Evolutionary conservation across 1,140 invertebrate genomes (phyloP).

Genomic region (Apis dorsata): DNA sequence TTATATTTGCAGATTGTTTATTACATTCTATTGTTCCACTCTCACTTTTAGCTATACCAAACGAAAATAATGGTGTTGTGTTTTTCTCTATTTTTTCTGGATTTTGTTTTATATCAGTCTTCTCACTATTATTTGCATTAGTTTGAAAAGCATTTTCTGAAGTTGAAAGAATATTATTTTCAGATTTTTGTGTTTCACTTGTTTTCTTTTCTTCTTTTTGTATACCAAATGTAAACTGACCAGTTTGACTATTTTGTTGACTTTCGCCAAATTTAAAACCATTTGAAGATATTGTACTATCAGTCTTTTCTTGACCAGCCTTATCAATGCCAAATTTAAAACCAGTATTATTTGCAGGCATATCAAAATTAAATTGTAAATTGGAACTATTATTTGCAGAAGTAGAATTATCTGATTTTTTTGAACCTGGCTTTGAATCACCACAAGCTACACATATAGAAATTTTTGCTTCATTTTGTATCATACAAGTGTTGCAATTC

Average conservation of each 20-base stretch:
- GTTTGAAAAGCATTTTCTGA: slow-evolving; percentile 17
- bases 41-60: slow-evolving; percentile 69
- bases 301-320: slow-evolving; percentile 54
- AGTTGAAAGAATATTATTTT: not conserved
- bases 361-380: slow-evolving; percentile 70
- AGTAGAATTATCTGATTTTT: slow-evolving; percentile 43
- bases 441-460: slow-evolving; percentile 82
- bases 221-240: slow-evolving; percentile 73
- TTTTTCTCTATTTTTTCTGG: slow-evolving; percentile 20
- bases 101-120: slow-evolving; percentile 21
- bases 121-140: slow-evolving; percentile 27
- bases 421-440: slow-evolving; percentile 76
- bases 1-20: slow-evolving; percentile 19
- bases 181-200: slow-evolving; percentile 27
- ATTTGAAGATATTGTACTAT: slow-evolving; percentile 47
- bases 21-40: slow-evolving; percentile 26
- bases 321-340: slow-evolving; percentile 80
- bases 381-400: slow-evolving; percentile 58
- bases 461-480: slow-evolving; percentile 80
- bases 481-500: slow-evolving; percentile 83
- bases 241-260: slow-evolving; percentile 35
- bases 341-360: slow-evolving; percentile 55
- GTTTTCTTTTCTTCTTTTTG: slow-evolving; percentile 62
- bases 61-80: slow-evolving; percentile 62
- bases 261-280: slow-evolving; percentile 66